Conservation (phyloP, 1,140 invertebrate genomes). For the Plectus sambesii region DNA sequence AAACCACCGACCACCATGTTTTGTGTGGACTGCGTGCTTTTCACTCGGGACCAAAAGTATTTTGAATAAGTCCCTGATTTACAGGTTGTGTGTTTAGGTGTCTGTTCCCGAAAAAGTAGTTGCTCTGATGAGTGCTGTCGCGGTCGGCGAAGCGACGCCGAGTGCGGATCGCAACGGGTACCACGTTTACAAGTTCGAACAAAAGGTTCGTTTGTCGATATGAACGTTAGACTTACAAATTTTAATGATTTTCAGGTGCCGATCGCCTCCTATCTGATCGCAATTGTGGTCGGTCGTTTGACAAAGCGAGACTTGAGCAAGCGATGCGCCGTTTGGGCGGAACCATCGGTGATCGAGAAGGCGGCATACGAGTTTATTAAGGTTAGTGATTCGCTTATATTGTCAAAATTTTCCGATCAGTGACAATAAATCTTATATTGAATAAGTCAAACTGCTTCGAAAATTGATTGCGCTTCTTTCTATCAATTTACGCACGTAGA, state of each 20-base stretch:
- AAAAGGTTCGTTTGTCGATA: slow-evolving; percentile 58
- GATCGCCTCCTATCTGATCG: slow-evolving; percentile 58
- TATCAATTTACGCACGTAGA: no score
- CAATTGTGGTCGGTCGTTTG: slow-evolving; percentile 71
- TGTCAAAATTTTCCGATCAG: no score
- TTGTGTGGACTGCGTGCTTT: slow-evolving; percentile 8
- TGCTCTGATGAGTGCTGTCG: slow-evolving; percentile 77
- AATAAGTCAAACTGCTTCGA: not conserved
- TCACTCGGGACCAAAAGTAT: not conserved
- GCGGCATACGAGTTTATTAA: slow-evolving; percentile 76
- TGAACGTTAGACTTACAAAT: no score
- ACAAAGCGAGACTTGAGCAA: slow-evolving; percentile 55
- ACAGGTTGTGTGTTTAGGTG: slow-evolving; percentile 51
- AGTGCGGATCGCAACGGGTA: slow-evolving; percentile 15
- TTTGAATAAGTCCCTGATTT: slow-evolving; percentile 16
- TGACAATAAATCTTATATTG: not conserved
- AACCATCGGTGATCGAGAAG: slow-evolving; percentile 68
- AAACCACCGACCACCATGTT: no score
- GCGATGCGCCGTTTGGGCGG: slow-evolving; percentile 73
- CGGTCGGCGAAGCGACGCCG: slow-evolving; percentile 18
- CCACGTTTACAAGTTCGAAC: slow-evolving; percentile 57
- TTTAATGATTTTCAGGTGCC: slow-evolving; percentile 53
- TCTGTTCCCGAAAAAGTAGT: slow-evolving; percentile 63
- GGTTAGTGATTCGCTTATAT: slow-evolving; percentile 37
- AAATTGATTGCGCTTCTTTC: no score